Base-by-base conservation (phyloP, 2,888 invertebrate genomes). In the Melanostoma mellinum region DNA sequence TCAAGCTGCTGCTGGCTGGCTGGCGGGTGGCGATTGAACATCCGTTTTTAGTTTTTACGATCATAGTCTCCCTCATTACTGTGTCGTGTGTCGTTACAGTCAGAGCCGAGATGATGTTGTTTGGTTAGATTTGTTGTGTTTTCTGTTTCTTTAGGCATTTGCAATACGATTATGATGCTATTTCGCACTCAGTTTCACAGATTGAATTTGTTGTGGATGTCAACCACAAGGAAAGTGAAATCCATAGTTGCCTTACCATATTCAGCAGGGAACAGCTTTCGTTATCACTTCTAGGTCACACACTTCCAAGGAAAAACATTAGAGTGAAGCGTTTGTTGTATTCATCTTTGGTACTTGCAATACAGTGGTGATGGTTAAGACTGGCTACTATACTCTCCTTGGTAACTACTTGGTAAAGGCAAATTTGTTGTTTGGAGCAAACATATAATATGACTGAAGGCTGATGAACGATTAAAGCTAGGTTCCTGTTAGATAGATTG, bases 231-330 rank as follows among this genome's bases (percentile, higher is more conserved):
- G 84, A 84, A 84, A 84, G 84, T 84, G 84, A 84, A 84, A 84
- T 84, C 71, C 58, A 61, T 46, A 38, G 67, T 60, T 55, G 48
- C 40, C 56, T 75, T 75, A 48, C 84, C 71, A 67, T 75, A 79
- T 69, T 58, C 35, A 72, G 63, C 44, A 44, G 61, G 77, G 50
- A 30, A 55, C 53, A 73, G 82, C 82, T 78, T 84, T 78, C 79
- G 79, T 78, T 79, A 79, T 84, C 78, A 79, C 84, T 84, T 84
- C 84, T 84, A 84, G 84, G 84, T 84, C 84, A 84, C 74, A 84
- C 79, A 71, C 74, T 56, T 67, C 48, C 48, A 50, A 20, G 6
- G 46, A 65, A 35, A 20, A 63, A 38, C 63, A 38, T 61, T 42
- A 10, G 46, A 46, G 10, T 36, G 55, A 44, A 36, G 33, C n/a